Evolutionary conservation across 2,113 vertebrate species (phyloP).

Genomic region (Hippolais icterina): DNA sequence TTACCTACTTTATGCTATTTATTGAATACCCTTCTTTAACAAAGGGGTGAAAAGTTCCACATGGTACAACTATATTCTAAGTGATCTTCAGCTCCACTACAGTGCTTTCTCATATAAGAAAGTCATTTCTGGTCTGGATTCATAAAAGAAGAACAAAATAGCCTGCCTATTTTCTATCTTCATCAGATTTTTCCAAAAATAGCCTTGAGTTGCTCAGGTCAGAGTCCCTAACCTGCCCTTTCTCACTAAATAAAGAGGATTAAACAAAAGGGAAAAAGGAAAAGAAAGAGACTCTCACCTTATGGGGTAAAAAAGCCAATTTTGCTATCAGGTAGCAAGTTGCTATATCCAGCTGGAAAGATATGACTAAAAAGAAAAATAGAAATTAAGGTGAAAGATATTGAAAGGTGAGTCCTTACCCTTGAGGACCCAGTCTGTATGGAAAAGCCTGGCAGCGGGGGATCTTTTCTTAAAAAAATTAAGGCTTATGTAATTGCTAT

Average conservation of each 20-base stretch:
- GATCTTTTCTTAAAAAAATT: neutral
- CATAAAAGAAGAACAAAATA: neutral
- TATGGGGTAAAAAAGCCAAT: neutral
- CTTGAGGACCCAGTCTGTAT: neutral
- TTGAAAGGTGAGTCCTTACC: neutral
- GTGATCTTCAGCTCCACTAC: neutral
- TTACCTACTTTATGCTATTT: neutral
- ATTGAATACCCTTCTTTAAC: neutral
- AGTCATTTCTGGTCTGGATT: neutral
- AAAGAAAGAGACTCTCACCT: neutral
- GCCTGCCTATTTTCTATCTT: neutral
- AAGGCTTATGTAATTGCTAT: neutral
- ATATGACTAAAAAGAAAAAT: neutral
- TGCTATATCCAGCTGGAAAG: neutral
- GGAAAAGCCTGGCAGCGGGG: neutral
- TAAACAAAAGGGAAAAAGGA: neutral
- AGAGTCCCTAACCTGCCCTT: neutral
- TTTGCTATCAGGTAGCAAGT: neutral
- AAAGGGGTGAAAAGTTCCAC: neutral
- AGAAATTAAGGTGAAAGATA: neutral
- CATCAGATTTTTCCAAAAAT: neutral
- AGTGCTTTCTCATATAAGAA: neutral
- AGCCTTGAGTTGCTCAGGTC: neutral
- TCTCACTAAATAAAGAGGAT: neutral
- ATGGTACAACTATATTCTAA: neutral